A percentile compares a stretch with the other conserved stretches of the same genome.
These are phyloP conservation scores for Eulemur macaco DNA, from an alignment of 2,113 vertebrate genomes.

Conservation along the genomic window DNA sequence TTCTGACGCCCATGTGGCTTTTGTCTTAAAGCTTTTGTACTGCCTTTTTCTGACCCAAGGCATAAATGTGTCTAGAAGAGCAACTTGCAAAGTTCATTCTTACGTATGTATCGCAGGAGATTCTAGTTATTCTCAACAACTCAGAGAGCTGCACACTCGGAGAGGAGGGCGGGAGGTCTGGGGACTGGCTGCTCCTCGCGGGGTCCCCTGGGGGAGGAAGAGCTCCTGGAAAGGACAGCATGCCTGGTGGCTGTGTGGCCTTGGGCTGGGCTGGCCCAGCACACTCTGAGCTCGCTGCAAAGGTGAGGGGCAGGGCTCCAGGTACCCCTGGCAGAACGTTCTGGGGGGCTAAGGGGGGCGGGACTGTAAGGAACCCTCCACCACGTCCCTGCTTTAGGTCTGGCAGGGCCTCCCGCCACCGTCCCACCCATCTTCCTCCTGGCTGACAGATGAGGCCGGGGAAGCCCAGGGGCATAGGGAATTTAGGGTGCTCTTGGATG, in stretches of 20 bases:
- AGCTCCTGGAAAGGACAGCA: background rate
- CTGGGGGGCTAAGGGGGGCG: accelerated
- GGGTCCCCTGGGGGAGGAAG: background rate
- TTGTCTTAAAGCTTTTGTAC: background rate
- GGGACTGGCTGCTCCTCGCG: background rate
- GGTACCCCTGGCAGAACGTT: background rate
- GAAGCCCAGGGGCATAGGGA: background rate
- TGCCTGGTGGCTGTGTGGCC: background rate
- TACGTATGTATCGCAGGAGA: accelerated
- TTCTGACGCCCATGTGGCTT: background rate
- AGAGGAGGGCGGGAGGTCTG: background rate
- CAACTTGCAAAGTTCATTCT: background rate
- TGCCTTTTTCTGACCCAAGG: background rate
- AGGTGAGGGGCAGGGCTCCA: background rate
- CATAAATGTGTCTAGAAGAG: background rate
- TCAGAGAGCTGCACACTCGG: too few relatives aligned
- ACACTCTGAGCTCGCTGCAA: background rate
- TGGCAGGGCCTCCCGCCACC: accelerated
- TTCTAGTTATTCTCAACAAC: background rate
- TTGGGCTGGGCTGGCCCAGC: accelerated
- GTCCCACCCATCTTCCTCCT: background rate
- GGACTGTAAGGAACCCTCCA: accelerated
- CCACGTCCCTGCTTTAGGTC: background rate
- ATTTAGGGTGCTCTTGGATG: background rate
- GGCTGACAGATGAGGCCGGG: background rate